phyloP scores from a whole-genome alignment of 1,140 invertebrate species.

The Hermatobates lingyangjiaoensis region DNA sequence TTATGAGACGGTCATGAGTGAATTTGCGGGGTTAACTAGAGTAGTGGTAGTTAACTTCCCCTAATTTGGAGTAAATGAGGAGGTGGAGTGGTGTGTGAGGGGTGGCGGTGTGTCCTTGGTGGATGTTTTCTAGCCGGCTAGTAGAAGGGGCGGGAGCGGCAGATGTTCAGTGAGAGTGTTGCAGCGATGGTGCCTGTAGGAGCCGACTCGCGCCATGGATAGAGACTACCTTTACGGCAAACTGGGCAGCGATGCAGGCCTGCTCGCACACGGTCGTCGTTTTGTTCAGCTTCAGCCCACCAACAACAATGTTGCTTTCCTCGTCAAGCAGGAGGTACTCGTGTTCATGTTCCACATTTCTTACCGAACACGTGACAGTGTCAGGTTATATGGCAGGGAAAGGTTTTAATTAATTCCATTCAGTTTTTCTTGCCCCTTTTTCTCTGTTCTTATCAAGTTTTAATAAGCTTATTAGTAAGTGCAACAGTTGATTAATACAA shows the following conservation, averaged over 20 bases:
- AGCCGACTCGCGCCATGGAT: too few species aligned
- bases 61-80: neutral
- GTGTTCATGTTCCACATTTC: too few species aligned
- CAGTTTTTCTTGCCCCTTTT: too few species aligned
- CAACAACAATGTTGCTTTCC: constrained; percentile 17
- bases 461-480: too few species aligned
- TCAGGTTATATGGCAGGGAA: too few species aligned
- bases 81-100: constrained; percentile 1
- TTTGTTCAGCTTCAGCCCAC: neutral
- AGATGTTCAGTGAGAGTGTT: neutral
- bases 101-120: neutral
- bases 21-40: neutral
- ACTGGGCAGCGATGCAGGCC: constrained; percentile 4
- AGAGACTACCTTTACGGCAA: constrained; percentile 7
- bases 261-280: neutral
- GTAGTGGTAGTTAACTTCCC: neutral
- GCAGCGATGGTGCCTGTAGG: too few species aligned
- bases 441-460: too few species aligned
- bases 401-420: too few species aligned
- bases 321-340: too few species aligned
- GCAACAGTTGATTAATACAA: too few species aligned
- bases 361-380: too few species aligned
- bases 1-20: too few species aligned
- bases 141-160: neutral
- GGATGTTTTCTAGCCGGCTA: neutral